phyloP scores from a whole-genome alignment of 2,797 vertebrate genomes.

The Tamandua tetradactyla region DNA sequence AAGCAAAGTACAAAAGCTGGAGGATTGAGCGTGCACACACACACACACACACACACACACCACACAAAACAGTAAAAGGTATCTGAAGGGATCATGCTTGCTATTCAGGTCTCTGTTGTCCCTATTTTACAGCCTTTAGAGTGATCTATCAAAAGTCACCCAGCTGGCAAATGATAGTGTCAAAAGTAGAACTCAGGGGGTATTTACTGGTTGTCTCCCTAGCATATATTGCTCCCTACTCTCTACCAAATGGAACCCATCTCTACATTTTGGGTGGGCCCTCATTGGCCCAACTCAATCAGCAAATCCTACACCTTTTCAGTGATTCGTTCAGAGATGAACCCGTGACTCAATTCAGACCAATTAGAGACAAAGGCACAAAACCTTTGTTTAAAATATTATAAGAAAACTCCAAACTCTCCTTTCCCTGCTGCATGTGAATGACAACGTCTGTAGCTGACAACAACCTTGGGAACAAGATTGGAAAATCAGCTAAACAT shows the following conservation, averaged over 20 bases:
- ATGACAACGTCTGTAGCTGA: not conserved
- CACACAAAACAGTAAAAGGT: not conserved
- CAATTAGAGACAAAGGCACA: not conserved
- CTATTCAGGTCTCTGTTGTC: not conserved
- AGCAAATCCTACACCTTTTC: not conserved
- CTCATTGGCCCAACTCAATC: not conserved
- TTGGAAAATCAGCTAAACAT: not conserved
- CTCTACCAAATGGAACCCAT: not conserved
- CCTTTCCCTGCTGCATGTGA: not conserved
- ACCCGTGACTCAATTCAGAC: not conserved
- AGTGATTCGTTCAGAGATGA: not conserved
- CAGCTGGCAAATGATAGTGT: not conserved
- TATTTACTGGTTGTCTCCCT: not conserved
- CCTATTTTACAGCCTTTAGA: not conserved
- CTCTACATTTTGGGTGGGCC: not conserved
- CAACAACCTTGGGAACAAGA: not conserved
- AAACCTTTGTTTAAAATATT: not conserved
- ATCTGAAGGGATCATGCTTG: not conserved
- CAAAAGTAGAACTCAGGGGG: not conserved
- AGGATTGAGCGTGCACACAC: not conserved
- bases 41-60: too few species aligned
- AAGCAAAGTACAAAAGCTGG: not conserved
- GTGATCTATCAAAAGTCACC: not conserved
- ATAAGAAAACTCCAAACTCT: not conserved
- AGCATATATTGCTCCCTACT: not conserved